Base-by-base conservation (phyloP, 2,113 vertebrate genomes). In the Scomber japonicus region DNA sequence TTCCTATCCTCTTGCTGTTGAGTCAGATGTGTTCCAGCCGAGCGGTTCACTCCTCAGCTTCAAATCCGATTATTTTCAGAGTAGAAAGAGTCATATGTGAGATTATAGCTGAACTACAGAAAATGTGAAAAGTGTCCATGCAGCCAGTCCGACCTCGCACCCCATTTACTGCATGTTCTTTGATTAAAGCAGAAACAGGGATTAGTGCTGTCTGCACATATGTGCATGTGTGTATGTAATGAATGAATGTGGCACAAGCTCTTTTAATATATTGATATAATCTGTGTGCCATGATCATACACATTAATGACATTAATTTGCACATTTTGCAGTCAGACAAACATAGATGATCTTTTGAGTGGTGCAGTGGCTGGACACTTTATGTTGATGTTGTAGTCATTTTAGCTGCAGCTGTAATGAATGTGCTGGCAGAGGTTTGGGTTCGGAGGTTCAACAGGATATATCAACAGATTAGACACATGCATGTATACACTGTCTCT, bases 11-110 rank as follows among this genome's bases (percentile, higher is more conserved):
- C 73, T 80, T 50, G 60, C 4, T 40, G 57, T 69, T 24, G 27
- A 79, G 44, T 82, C 61, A 66, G 62, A 63, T 81, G 78, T 64
- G 67, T 70, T 80, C 82, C 82, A 80, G 84, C 53, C 35, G 13
- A 80, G 64, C 27, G 21, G 45, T 78, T 78, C 51, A 54, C 71
- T 83, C 64, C 73, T 87, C 77, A 59, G 44, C 44, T 65, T 54
- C 61, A 89, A 90, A 88, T 92, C 87, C 6, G 72, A 85, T 91
- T 91, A 92, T 84, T 86, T 69, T 27, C 55, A 12, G 46, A 83
- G 57, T 50, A 62, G 67, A 86, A 73, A 80, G 73, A 83, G 60
- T 87, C 67, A 75, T 82, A 75, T 64, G 63, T 83, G 60, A 87
- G 82, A 86, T 91, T 88, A 86, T 50, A 40, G 59, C 19, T 53